Base-by-base conservation (phyloP, 2,888 invertebrate species). In the Mesochorus sp. region DNA sequence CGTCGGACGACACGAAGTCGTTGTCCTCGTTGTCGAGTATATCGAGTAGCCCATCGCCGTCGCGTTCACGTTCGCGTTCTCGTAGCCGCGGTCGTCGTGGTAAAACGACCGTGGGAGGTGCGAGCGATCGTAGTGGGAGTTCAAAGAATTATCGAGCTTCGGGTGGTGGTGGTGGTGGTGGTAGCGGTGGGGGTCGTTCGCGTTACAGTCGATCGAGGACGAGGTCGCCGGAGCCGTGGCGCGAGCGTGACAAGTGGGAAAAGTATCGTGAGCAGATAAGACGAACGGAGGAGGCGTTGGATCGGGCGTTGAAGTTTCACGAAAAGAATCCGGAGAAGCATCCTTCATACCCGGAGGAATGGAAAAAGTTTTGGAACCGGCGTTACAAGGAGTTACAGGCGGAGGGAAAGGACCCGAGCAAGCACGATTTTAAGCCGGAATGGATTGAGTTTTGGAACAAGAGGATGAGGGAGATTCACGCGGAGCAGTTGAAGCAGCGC, bases 301-400 rank as follows among this genome's bases (percentile, higher is more conserved):
- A 94, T 66, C 94, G 95, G 79, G 92, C 93, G 0, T 92, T 95
- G 3, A 94, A 95, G 67, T 95, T 95, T 79, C 95, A 96, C 87
- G 95, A 96, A 87, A 95, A 95, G 86, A 95, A 96, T 87, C 97
- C 97, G 0, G 97, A 97, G 88, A 97, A 96, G 82, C 97, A 97
- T 91, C 97, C 97, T 0, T 93, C 95, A 1, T 97, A 97, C 89
- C 95, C 96, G 0, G 96, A 96, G 53, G 97, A 97, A 88, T 97
- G 97, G 97, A 97, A 97, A 87, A 95, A 94, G 87, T 97, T 97
- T 89, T 97, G 97, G 97, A 96, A 96, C 89, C 92, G 93, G 6
- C 94, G 96, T 0, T 96, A 96, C 88, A 96, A 95, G 88, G 96
- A 96, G 90, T 91, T 96, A 62, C 95, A 96, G 88, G 91, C 93